These are phyloP conservation scores for Neotragus moschatus DNA, from an alignment of 2,113 vertebrate species.

Conservation along the genomic window DNA sequence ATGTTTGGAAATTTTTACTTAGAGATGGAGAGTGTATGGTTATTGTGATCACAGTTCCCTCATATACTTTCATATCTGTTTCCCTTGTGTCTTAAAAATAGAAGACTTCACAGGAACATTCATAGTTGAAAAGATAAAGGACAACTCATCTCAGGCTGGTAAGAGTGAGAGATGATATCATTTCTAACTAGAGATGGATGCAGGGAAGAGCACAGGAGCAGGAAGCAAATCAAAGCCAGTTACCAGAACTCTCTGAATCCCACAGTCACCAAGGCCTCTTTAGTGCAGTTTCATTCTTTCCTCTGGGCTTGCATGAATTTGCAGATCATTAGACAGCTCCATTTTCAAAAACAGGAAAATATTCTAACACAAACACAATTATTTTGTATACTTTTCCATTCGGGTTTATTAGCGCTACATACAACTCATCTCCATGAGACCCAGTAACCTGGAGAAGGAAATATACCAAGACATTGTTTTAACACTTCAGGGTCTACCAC, in stretches of 20 bases:
- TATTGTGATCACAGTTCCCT: not conserved
- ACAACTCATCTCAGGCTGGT: not conserved
- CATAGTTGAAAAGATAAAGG: not conserved
- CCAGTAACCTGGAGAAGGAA: not conserved
- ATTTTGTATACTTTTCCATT: not conserved
- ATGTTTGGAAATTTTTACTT: not conserved
- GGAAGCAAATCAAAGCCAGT: conserved; percentile 7
- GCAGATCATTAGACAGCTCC: not conserved
- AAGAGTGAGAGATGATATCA: not conserved
- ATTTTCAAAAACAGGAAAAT: not conserved
- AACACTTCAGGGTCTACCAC: not conserved
- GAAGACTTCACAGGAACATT: not conserved
- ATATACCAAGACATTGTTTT: not conserved
- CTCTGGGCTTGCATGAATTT: not conserved
- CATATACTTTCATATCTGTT: not conserved
- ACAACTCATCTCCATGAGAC: not conserved
- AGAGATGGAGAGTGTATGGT: not conserved
- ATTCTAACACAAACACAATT: not conserved
- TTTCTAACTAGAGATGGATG: not conserved
- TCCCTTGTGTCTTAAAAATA: not conserved
- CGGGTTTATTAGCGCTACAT: not conserved
- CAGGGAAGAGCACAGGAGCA: not conserved
- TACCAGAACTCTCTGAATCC: not conserved
- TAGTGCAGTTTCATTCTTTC: not conserved
- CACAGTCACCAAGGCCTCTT: not conserved